A percentile compares a stretch with the other conserved stretches of the same genome.
Evolutionary conservation across 92 coral and sea anemone genomes (phyloP).

Genomic region (Porites lobata): DNA sequence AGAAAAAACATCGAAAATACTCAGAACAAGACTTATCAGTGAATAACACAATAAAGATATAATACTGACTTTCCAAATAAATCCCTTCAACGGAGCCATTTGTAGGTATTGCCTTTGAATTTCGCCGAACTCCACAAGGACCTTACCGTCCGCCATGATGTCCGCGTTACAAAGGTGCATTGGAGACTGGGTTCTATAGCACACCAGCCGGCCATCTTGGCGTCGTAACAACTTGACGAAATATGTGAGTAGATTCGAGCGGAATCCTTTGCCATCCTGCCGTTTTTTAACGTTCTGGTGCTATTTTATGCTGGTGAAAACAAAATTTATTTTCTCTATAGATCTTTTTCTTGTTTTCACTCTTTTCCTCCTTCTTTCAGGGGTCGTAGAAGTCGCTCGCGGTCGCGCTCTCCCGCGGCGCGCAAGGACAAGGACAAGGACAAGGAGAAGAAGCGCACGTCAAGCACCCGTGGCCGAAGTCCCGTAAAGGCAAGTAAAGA

Average conservation of each 20-base stretch:
- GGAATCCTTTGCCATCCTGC: constrained; percentile 42
- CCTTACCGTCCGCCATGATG: constrained; percentile 34
- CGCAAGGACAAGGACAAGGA: constrained; percentile 49
- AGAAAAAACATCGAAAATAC: not conserved
- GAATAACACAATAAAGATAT: not conserved
- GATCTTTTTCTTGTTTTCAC: not conserved
- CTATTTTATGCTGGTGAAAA: not conserved
- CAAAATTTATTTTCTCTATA: not conserved
- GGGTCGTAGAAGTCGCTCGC: constrained; percentile 93
- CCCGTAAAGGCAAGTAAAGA: constrained; percentile 83
- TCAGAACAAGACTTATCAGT: not conserved
- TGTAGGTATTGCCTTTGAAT: constrained; percentile 83
- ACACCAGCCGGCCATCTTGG: constrained; percentile 43
- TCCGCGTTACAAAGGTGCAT: not conserved
- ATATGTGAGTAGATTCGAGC: constrained; percentile 56
- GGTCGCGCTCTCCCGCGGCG: constrained; percentile 84
- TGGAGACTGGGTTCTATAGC: not conserved
- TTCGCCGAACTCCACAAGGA: constrained; percentile 1
- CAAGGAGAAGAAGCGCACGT: constrained; percentile 80
- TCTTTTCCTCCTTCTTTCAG: constrained; percentile 41
- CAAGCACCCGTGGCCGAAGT: constrained; percentile 94
- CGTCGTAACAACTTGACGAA: not conserved
- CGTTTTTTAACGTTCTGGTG: not conserved
- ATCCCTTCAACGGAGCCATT: constrained; percentile 69
- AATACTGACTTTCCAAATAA: constrained; percentile 68